phyloP scores from a whole-genome alignment of 2,797 vertebrate genomes.

The Sebastes umbrosus region DNA sequence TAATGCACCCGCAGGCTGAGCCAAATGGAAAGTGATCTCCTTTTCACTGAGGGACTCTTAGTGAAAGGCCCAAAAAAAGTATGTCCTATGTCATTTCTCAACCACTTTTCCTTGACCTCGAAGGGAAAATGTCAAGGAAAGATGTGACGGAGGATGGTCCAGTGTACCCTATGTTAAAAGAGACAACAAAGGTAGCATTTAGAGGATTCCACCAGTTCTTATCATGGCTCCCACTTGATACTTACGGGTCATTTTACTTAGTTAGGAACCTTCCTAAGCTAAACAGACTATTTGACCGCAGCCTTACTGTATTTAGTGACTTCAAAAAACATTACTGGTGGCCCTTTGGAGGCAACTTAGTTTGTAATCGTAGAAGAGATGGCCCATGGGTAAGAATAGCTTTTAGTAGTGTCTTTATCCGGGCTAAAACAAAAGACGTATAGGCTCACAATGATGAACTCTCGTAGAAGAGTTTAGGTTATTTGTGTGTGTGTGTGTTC shows the following conservation, averaged over 20 bases:
- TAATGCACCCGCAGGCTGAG: slow-evolving; percentile 50
- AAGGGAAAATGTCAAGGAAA: not conserved
- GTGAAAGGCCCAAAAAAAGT: not conserved
- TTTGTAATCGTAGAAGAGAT: slow-evolving; percentile 34
- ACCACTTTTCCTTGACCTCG: not conserved
- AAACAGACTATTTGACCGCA: not conserved
- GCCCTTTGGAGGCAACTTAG: slow-evolving; percentile 36
- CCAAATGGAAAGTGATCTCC: slow-evolving; percentile 66
- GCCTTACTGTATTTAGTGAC: slow-evolving; percentile 29
- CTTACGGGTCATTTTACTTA: not conserved
- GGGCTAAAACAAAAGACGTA: not conserved
- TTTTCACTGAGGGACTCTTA: slow-evolving; percentile 27
- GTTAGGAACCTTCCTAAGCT: not conserved
- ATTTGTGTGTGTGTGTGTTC: not conserved
- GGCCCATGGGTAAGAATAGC: not conserved
- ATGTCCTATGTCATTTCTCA: not conserved
- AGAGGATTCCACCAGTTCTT: not conserved
- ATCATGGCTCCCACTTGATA: not conserved
- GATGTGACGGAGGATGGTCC: not conserved
- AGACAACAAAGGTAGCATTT: not conserved
- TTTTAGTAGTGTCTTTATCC: slow-evolving; percentile 1
- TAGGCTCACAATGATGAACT: not conserved
- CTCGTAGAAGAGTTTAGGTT: not conserved
- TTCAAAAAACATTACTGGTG: slow-evolving; percentile 32
- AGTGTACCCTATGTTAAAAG: not conserved